These are phyloP conservation scores for Streptopelia turtur DNA, from an alignment of 2,797 vertebrate species.

Conservation along the genomic window DNA sequence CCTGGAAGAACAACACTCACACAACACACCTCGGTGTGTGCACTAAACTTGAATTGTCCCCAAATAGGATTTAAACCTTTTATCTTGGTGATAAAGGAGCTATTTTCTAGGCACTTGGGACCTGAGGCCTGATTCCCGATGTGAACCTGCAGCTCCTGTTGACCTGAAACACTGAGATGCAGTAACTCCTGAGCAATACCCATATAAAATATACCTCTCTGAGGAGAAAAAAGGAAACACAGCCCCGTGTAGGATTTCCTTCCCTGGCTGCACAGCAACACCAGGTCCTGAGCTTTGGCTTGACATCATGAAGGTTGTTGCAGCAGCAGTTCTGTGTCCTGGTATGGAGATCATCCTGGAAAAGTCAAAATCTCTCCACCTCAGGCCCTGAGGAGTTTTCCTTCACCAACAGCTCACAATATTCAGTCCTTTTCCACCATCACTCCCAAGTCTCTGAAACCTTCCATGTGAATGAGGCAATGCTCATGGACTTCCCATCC, in stretches of 20 bases:
- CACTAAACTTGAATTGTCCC: background rate
- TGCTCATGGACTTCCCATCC: background rate
- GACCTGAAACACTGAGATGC: background rate
- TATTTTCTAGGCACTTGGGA: background rate
- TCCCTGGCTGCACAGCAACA: background rate
- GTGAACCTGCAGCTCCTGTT: background rate
- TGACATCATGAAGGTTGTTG: background rate
- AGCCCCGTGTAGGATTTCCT: background rate
- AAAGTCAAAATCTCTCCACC: background rate
- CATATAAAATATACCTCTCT: background rate
- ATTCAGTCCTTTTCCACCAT: background rate
- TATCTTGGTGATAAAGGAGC: background rate
- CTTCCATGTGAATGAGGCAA: background rate
- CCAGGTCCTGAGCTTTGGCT: background rate
- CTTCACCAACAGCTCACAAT: background rate
- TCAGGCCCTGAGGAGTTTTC: background rate
- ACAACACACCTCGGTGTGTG: fast-evolving
- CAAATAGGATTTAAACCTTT: background rate
- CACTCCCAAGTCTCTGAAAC: background rate
- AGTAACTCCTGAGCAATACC: background rate
- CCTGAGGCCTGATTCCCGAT: background rate
- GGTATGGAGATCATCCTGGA: background rate
- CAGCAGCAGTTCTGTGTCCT: background rate
- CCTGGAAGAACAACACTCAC: background rate
- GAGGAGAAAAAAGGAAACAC: background rate